Conservation (phyloP, 2,888 invertebrate genomes). For the Drosophila multiciliata region DNA sequence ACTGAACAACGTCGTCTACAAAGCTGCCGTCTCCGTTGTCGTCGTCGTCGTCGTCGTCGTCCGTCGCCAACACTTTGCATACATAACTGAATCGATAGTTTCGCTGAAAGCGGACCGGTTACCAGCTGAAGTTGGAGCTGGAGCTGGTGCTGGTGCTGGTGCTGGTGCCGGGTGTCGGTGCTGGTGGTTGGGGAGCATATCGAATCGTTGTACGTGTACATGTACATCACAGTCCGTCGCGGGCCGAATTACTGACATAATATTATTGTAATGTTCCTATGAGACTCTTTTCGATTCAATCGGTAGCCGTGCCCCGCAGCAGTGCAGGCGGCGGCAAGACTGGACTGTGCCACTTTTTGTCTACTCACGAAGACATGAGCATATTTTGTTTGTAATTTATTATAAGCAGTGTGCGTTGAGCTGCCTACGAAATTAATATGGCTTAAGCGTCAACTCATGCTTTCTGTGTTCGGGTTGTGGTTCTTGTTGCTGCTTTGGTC, state of each 20-base stretch:
- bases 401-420: constrained; percentile 72
- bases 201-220: constrained; percentile 35
- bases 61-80: constrained; percentile 50
- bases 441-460: constrained; percentile 42
- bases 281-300: constrained; percentile 41
- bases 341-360: constrained; percentile 70
- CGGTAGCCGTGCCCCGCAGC: neutral
- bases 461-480: constrained; percentile 17
- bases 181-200: neutral
- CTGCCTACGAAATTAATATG: constrained; percentile 78
- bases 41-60: constrained; percentile 29
- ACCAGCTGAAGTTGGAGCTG: constrained; percentile 3
- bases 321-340: neutral
- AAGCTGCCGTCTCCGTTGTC: constrained; percentile 46
- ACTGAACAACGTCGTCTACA: constrained; percentile 40
- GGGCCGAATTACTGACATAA: constrained; percentile 74
- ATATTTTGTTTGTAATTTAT: constrained; percentile 82
- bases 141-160: neutral
- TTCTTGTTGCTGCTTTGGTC: constrained; percentile 18
- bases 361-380: constrained; percentile 77
- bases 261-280: constrained; percentile 75
- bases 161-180: neutral
- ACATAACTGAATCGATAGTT: constrained; percentile 64
- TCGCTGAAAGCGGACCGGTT: constrained; percentile 42
- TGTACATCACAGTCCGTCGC: constrained; percentile 55